Evolutionary conservation across 1,140 invertebrate genomes (phyloP), one percentile per base, ranked within the genome.

Genomic region (Parasteatoda tepidariorum): DNA sequence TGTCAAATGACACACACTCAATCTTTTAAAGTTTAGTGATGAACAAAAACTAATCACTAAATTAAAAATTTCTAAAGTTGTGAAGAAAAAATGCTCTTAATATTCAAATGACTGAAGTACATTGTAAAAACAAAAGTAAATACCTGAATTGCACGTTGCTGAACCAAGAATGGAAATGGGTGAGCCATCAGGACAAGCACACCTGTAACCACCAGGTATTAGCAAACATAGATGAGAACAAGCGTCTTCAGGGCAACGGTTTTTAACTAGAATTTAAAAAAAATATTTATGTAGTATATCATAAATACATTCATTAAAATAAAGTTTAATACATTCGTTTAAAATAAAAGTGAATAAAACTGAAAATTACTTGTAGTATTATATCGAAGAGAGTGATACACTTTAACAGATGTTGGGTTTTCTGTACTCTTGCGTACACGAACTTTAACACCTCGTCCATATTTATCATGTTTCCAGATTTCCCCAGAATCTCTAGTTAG

Each of bases 181-280:
- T 18, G 88, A 76, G 38, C 88, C 87, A 86, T 98, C 96, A 0
- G 97, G 97, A 89, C 97, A 99, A 4, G 93, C 92, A 88, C 97
- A 99, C 9, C 93, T 92, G 85, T 93, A 92, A 0, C 96, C 96
- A 26, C 92, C 92, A 0, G 97, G 97, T 64, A 97, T 93, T 2
- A 95, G 90, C 9, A 99, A 91, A 89, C 97, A 99, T 28, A 98
- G 90, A 91, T 98, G 97, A 24, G 95, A 94, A 89, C 97, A 98
- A 18, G 90, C 90, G 28, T 92, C 91, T 6, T 91, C 91, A 26
- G 89, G 89, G 88, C 97, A 98, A 1, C 92, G 92, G 88, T 96
- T 94, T 2, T 90, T 90, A 22, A 95, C 88, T 90, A 85, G 18
- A 86, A 86, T 30, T 71, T 83, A 76, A 22, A 59, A 0, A n/a